Evolutionary conservation across 2,888 invertebrate genomes (phyloP), one percentile per base, ranked within the genome.

Genomic region (Drosophila rubida): DNA sequence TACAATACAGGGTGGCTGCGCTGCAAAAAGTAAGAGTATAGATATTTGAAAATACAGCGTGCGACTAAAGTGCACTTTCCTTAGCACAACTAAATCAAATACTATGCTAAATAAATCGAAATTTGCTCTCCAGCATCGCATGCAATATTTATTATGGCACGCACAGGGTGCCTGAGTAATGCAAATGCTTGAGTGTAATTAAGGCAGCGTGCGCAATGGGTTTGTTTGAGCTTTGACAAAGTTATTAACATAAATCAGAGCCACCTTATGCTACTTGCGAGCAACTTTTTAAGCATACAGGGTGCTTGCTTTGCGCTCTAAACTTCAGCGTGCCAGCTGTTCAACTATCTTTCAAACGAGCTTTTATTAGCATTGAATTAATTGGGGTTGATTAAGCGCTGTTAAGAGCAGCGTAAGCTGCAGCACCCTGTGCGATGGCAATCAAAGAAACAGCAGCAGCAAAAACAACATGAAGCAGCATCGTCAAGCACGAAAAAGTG

Each of bases 401-500:
- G 6, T 22, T 41, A 11, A 13, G 19, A 2, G 30, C 30, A 11
- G 25, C 39, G 13, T 8, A 39, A 60, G 37, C 30, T 46, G 30
- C 6, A 51, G 13, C 82, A 83, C 82, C 82, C 82, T 82, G 86
- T 87, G 63, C 14, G 62, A 7, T 49, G 55, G 71, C 82, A 85
- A 83, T 87, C 88, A 83, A 82, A 87, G 87, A 81, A 82, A 65
- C 75, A 68, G 63, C 78, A 69, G 64, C 77, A 75, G 35, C 62
- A 69, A 63, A 51, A 80, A 65, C 58, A 61, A 35, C 69, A 64
- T 32, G 60, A 60, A 65, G 54, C 50, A 69, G 69, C 68, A 77
- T 70, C 78, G 79, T 66, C 69, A 78, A 82, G 83, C 79, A 85
- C 79, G 75, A 82, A 82, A 83, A 83, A 81, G 86, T 83, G 86